Evolutionary conservation across 2,113 vertebrate genomes (phyloP), one percentile per base, ranked within the genome.

Genomic region (Crotophaga sulcirostris): DNA sequence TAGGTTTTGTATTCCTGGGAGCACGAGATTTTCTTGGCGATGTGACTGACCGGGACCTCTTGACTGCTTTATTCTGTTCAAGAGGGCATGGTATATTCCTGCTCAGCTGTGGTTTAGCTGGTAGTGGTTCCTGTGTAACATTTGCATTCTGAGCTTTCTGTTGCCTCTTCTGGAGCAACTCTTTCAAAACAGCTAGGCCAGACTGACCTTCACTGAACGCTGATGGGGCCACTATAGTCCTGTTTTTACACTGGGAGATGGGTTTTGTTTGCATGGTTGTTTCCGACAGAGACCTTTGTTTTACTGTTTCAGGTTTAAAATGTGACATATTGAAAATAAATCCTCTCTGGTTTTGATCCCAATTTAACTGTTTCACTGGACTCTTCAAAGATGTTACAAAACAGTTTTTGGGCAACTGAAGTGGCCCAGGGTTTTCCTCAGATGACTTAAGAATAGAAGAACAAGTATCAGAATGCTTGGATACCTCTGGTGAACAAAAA

Each of bases 141-240:
- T 79, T 86, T 87, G 96, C 88, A 93, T 80, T 97, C 88, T 98
- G 98, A 96, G 98, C 98, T 96, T 98, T 98, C 70, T 98, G 98
- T 68, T 99, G 98, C 82, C 99, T 99, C 95, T 99, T 99, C 94
- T 99, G 99, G 40, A 99, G 98, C 93, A 99, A 97, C 96, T 99
- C 99, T 95, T 99, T 99, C 60, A 99, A 96, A 93, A 99, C 99
- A 95, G 98, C 98, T 83, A 99, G 96, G 45, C 99, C 98, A 96
- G 99, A 99, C 15, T 99, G 98, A 52, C 97, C 98, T 96, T 99
- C 98, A 70, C 97, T 93, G 92, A 98, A 97, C 0, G 96, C 80
- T 78, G 97, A 95, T 36, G 97, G 95, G 28, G 97, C 68, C 85
- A 98, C 96, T 23, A 98, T 96, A 51, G 97, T 98, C 78, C 96